Evolutionary conservation across 2,113 vertebrate genomes (phyloP), one percentile per base, ranked within the genome.

Genomic region (Malurus cyaneus): DNA sequence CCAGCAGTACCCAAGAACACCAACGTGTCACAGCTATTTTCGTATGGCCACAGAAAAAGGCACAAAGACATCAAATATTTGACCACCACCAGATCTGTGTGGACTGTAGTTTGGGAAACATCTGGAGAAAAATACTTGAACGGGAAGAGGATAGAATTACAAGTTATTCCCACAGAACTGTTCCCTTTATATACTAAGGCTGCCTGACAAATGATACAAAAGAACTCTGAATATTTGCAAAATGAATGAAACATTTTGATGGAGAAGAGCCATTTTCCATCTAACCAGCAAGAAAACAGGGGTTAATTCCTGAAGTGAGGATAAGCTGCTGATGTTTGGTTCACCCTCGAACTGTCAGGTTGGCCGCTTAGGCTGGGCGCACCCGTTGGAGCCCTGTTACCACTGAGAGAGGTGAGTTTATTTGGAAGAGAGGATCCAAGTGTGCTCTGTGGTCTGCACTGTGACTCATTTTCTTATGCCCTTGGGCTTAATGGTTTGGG

Each of bases 381-480:
- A 54, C 7, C 18, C 0, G 1, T 53, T 56, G 62, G 83, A 72
- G 9, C 29, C 17, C 67, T 0, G 0, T 10, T 34, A 69, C 23
- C 29, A 42, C 76, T 8, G 26, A 70, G 56, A 20, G 32, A 31
- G 31, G 21, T 8, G n/a, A 7, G 5, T 72, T 82, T 73, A 60
- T n/a, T 65, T 34, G 56, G 47, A 57, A 31, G 16, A 79, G 21
- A 60, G 25, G 50, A 34, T 8, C 28, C 44, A 41, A 39, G 31
- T 16, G n/a, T 20, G 25, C 69, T 78, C 61, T 54, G 29, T 42
- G 29, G 60, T 24, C 80, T 42, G 46, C 18, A 69, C 19, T 18
- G 32, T 8, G 23, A 50, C n/a, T 72, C 0, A 0, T 26, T 66
- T 86, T 73, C 44, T 67, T 50, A 42, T 1, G 7, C 44, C 46